phyloP scores from a whole-genome alignment of 2,113 vertebrate genomes.

The Chloropsis cyanopogon region DNA sequence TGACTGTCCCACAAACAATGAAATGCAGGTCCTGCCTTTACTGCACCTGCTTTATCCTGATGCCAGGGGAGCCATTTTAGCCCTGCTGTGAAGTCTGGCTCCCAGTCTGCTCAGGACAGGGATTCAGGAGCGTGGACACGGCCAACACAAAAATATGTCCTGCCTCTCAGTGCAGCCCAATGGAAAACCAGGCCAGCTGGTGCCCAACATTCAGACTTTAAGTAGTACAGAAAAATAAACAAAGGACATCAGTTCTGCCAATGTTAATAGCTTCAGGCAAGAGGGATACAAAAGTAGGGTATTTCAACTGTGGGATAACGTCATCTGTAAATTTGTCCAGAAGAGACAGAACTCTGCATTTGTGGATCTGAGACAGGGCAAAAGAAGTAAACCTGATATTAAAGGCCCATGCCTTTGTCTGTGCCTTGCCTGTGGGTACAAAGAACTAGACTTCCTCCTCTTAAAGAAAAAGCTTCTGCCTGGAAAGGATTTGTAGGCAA shows the following conservation, averaged over 20 bases:
- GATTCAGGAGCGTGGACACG: background rate
- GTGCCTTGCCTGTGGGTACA: background rate
- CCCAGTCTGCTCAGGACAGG: background rate
- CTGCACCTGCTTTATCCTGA: background rate
- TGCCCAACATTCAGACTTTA: background rate
- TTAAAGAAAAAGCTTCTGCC: background rate
- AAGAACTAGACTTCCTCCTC: background rate
- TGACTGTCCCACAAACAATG: background rate
- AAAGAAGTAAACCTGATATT: background rate
- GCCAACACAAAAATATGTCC: background rate
- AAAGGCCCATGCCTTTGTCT: background rate
- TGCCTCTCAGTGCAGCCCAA: background rate
- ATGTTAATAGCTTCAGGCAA: slow-evolving; percentile 41
- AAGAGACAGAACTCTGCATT: background rate
- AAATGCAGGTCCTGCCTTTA: background rate
- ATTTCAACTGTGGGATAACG: background rate
- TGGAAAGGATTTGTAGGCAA: background rate
- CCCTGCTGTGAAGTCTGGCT: background rate
- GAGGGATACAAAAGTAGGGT: slow-evolving; percentile 35
- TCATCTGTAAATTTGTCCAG: background rate
- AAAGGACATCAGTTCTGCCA: slow-evolving; percentile 39
- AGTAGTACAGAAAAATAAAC: slow-evolving; percentile 47
- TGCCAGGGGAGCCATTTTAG: background rate
- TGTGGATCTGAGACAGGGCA: background rate
- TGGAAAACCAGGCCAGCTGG: background rate